Evolutionary conservation across 2,888 invertebrate species (phyloP).

Genomic region (Polietes domitor): DNA sequence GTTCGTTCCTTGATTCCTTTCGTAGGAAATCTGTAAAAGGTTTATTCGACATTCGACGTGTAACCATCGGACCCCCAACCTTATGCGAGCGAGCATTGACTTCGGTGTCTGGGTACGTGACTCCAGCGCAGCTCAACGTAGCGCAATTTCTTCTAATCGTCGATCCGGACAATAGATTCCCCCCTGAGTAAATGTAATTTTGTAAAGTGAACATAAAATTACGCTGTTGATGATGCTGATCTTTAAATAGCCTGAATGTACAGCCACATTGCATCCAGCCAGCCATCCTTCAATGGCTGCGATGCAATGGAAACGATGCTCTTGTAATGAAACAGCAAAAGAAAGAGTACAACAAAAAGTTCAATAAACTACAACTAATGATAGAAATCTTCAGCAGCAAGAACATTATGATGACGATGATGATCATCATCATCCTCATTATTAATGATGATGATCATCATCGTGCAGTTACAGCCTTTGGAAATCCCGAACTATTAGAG

Average conservation of each 20-base stretch:
- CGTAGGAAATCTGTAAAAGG: not conserved
- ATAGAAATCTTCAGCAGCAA: slow-evolving; percentile 24
- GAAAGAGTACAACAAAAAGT: not conserved
- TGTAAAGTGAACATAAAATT: not conserved
- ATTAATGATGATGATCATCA: not conserved
- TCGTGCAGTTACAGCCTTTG: not conserved
- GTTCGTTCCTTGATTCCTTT: not conserved
- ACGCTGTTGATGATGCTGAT: not conserved
- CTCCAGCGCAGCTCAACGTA: not conserved
- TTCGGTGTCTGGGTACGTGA: no score
- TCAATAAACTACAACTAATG: slow-evolving; percentile 25
- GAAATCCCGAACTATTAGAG: slow-evolving; percentile 21
- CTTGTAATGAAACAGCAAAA: not conserved
- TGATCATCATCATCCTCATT: not conserved
- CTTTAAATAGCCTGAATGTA: slow-evolving; percentile 17
- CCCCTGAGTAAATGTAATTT: slow-evolving; percentile 23
- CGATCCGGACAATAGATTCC: slow-evolving; percentile 15
- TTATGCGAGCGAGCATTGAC: not conserved
- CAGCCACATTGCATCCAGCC: not conserved
- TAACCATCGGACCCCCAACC: slow-evolving; percentile 4
- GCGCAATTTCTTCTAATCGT: slow-evolving; percentile 19
- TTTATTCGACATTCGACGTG: no score
- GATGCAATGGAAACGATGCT: not conserved
- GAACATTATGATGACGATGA: not conserved
- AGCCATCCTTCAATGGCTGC: not conserved